Evolutionary conservation across 2,113 vertebrate genomes (phyloP).

Genomic region (Dolichotis patagonum): DNA sequence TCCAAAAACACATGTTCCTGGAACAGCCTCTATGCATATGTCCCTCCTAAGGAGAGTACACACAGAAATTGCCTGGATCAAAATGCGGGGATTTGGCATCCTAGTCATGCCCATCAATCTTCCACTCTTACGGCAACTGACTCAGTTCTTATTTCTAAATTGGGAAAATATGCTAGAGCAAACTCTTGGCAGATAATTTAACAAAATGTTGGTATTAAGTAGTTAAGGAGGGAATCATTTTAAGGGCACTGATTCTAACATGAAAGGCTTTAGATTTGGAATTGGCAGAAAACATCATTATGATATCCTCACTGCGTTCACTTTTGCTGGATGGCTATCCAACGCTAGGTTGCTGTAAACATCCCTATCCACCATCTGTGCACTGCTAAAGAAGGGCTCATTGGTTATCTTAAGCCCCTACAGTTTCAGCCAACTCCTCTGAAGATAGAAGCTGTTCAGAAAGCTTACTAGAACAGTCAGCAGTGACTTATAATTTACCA

Average conservation of each 20-base stretch:
- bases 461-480: conserved; percentile 66
- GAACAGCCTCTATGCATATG: neutral
- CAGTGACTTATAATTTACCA: conserved; percentile 67
- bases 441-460: conserved; percentile 67
- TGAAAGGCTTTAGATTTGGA: neutral
- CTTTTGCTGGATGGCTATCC: conserved; percentile 56
- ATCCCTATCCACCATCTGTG: conserved; percentile 49
- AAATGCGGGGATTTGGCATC: neutral
- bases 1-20: neutral
- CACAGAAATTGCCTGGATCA: neutral
- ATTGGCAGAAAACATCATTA: conserved; percentile 33
- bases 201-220: neutral
- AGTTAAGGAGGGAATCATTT: neutral
- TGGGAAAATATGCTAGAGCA: neutral
- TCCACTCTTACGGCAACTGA: neutral
- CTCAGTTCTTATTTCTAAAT: neutral
- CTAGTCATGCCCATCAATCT: neutral
- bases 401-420: conserved; percentile 40
- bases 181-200: neutral
- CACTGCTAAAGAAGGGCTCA: conserved; percentile 64
- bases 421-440: conserved; percentile 33
- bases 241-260: neutral
- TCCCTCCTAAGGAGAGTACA: neutral
- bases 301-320: conserved; percentile 54
- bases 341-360: conserved; percentile 60